Conservation (phyloP, 2,797 vertebrate genomes). For the Spheniscus humboldti region DNA sequence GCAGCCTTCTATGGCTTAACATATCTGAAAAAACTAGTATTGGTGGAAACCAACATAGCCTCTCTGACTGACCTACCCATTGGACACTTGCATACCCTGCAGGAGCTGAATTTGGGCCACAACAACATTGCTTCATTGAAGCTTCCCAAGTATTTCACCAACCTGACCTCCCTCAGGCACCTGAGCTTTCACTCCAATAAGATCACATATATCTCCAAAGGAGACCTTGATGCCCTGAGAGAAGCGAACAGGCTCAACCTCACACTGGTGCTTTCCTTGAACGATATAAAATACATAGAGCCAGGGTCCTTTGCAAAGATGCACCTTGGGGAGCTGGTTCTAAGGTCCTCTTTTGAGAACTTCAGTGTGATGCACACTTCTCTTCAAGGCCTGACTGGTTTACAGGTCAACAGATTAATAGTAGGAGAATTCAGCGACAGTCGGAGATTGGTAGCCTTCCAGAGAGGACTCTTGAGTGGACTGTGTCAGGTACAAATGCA, state of each 20-base stretch:
- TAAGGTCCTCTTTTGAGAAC: slow-evolving; percentile 71
- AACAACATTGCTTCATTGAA: slow-evolving; percentile 73
- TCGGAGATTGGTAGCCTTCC: background rate
- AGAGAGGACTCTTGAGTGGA: slow-evolving; percentile 32
- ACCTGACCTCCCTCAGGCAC: slow-evolving; percentile 57
- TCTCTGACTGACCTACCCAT: slow-evolving; percentile 72
- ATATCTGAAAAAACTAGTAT: slow-evolving; percentile 66
- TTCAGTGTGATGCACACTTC: slow-evolving; percentile 25
- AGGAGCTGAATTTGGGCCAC: slow-evolving; percentile 73
- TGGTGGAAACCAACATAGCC: slow-evolving; percentile 65
- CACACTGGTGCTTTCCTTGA: slow-evolving; percentile 75
- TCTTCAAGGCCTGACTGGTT: slow-evolving; percentile 70
- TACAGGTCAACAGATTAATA: slow-evolving; percentile 60
- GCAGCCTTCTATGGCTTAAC: slow-evolving; percentile 65
- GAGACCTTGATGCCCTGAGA: slow-evolving; percentile 65
- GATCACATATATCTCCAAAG: slow-evolving; percentile 65
- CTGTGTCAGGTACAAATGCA: slow-evolving; percentile 70
- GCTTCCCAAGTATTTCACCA: slow-evolving; percentile 71
- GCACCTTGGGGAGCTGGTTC: slow-evolving; percentile 57
- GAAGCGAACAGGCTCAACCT: slow-evolving; percentile 51
- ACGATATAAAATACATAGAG: slow-evolving; percentile 71
- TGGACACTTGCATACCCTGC: slow-evolving; percentile 66
- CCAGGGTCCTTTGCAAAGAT: slow-evolving; percentile 64
- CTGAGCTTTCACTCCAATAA: slow-evolving; percentile 74
- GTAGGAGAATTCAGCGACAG: slow-evolving; percentile 67